Percentiles rank a stretch among this genome's conserved stretches.
phyloP scores from a whole-genome alignment of 2,888 invertebrate species.

The Myathropa florea region DNA sequence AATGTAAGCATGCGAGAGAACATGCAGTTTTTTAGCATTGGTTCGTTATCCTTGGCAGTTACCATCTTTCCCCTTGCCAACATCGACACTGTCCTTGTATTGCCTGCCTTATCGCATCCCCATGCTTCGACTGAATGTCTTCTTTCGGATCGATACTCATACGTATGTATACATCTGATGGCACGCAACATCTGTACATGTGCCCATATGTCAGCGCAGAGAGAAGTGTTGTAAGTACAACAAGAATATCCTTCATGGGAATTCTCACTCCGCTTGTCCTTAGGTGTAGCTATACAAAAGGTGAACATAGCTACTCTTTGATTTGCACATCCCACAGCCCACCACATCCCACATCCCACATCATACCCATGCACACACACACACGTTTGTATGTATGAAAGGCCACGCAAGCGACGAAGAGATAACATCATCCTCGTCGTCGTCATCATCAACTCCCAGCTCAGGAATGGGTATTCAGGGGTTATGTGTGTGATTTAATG shows the following conservation, averaged over 20 bases:
- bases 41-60: neutral
- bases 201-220: constrained; percentile 56
- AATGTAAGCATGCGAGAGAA: neutral
- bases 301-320: constrained; percentile 58
- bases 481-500: constrained; percentile 65
- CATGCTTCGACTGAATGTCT: constrained; percentile 40
- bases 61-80: constrained; percentile 2
- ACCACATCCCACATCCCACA: constrained; percentile 1
- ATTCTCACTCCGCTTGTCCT: constrained; percentile 21
- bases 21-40: neutral
- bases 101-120: constrained; percentile 42
- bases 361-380: neutral
- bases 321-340: constrained; percentile 39
- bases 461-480: constrained; percentile 40
- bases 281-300: constrained; percentile 32
- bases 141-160: constrained; percentile 49
- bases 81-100: constrained; percentile 50
- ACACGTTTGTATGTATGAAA: neutral
- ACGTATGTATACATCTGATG: constrained; percentile 30
- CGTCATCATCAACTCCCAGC: constrained; percentile 57
- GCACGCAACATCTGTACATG: constrained; percentile 63
- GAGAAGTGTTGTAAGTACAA: constrained; percentile 65
- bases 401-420: constrained; percentile 25
- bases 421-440: constrained; percentile 50
- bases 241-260: constrained; percentile 68